Evolutionary conservation across 2,797 vertebrate genomes (phyloP), one percentile per base, ranked within the genome.

Genomic region (Adrianichthys oophorus): DNA sequence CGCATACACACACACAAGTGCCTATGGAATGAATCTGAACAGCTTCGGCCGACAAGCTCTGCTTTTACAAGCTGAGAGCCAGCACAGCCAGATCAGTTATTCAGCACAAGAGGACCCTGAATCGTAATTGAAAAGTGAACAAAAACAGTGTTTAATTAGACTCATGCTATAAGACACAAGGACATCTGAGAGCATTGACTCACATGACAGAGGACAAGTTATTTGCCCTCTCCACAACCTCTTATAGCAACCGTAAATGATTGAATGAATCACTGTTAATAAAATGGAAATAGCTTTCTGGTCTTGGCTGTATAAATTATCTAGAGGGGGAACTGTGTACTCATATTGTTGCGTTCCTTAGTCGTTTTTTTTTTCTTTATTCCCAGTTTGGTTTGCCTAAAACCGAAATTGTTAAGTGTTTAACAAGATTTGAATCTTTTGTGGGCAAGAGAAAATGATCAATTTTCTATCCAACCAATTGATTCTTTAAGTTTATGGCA

Each of bases 121-220:
- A 76, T 82, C 66, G 58, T 78, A 80, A 76, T 70, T 66, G 62
- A 75, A 70, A 64, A 70, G 65, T 56, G 70, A 66, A 79, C 74
- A 75, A 73, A 82, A 67, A 67, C 62, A 64, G 74, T 82, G 32
- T 37, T 37, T 82, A 83, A 85, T 84, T 84, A 84, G 72, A 79
- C 52, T 62, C 54, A 73, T 59, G 62, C 74, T 70, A 77, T 82
- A 60, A 74, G 74, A 79, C 74, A 53, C 78, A 80, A 82, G 76
- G 76, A 76, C 76, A 78, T 66, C 65, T 16, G 26, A 64, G 72
- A 21, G 56, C 73, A 69, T 75, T 71, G 69, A 78, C 74, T 68
- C 74, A 59, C 56, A 47, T 37, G 23, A 79, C 67, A 50, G 76
- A 79, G 62, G 76, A 74, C 67, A 66, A 65, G 64, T 79, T 74